phyloP scores from a whole-genome alignment of 2,113 vertebrate genomes.

The Saccopteryx leptura region DNA sequence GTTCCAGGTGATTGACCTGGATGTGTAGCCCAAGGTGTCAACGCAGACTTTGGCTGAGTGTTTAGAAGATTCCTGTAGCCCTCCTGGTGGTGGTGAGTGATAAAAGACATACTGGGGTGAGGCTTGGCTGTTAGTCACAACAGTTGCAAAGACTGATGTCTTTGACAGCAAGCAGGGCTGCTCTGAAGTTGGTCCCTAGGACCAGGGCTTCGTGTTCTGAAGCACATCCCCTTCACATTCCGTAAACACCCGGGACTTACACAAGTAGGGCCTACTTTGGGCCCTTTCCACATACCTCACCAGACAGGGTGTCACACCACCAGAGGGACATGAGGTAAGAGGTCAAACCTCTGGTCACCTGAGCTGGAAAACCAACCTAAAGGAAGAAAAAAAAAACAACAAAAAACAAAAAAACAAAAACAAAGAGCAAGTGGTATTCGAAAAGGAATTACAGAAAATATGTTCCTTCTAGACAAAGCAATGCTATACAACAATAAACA shows the following conservation, averaged over 20 bases:
- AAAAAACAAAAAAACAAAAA: too few species aligned
- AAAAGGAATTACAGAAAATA: too few species aligned
- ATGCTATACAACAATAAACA: background rate
- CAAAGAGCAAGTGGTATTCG: too few species aligned
- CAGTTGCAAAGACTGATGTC: background rate
- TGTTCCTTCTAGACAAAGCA: too few species aligned
- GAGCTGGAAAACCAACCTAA: too few species aligned
- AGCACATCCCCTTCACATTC: background rate
- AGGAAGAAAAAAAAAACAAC: too few species aligned
- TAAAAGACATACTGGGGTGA: background rate
- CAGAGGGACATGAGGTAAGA: background rate
- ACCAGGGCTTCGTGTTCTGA: background rate
- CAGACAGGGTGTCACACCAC: background rate
- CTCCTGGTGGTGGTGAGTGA: background rate
- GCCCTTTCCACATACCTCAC: background rate
- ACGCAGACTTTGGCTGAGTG: background rate
- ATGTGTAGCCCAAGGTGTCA: background rate
- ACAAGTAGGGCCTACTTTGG: background rate
- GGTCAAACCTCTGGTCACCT: too few species aligned
- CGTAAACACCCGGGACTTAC: background rate
- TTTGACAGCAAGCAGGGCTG: background rate
- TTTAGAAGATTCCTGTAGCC: background rate
- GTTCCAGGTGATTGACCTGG: background rate
- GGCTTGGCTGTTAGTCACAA: background rate
- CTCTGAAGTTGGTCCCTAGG: background rate